These are phyloP conservation scores for Escarpia spicata DNA, from an alignment of 2,888 invertebrate genomes.

Conservation along the genomic window DNA sequence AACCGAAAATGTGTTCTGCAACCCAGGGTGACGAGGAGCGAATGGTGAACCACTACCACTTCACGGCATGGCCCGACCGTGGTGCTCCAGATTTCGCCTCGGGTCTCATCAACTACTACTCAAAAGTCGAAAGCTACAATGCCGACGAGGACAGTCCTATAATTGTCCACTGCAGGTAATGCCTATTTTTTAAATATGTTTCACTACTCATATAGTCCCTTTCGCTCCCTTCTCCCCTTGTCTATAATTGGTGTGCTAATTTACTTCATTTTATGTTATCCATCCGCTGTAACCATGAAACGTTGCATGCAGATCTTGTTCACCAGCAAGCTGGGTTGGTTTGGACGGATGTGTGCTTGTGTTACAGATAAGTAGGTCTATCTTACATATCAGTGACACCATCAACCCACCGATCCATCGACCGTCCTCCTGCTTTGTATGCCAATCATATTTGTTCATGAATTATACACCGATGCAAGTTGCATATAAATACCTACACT, in stretches of 20 bases:
- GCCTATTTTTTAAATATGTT: neutral
- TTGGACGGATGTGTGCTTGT: too few relatives aligned
- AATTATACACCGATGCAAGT: too few relatives aligned
- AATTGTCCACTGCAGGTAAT: conserved; percentile 4
- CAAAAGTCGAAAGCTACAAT: neutral
- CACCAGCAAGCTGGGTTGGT: too few relatives aligned
- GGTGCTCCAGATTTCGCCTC: neutral
- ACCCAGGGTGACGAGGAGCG: neutral
- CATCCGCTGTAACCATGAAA: too few relatives aligned
- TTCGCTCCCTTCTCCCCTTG: neutral
- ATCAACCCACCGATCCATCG: too few relatives aligned
- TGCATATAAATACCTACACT: neutral
- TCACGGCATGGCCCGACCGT: neutral
- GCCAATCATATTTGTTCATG: too few relatives aligned
- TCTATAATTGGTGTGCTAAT: neutral
- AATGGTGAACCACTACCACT: neutral
- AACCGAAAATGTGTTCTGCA: neutral
- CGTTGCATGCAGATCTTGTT: too few relatives aligned
- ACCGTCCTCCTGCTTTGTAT: too few relatives aligned
- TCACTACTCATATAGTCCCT: neutral
- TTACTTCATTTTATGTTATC: too few relatives aligned
- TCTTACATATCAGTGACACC: too few relatives aligned
- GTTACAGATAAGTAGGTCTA: too few relatives aligned
- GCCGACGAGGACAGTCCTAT: neutral
- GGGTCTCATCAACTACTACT: neutral